These are phyloP conservation scores for Heliothis peltigera DNA, from an alignment of 2,888 invertebrate genomes.

Conservation along the genomic window DNA sequence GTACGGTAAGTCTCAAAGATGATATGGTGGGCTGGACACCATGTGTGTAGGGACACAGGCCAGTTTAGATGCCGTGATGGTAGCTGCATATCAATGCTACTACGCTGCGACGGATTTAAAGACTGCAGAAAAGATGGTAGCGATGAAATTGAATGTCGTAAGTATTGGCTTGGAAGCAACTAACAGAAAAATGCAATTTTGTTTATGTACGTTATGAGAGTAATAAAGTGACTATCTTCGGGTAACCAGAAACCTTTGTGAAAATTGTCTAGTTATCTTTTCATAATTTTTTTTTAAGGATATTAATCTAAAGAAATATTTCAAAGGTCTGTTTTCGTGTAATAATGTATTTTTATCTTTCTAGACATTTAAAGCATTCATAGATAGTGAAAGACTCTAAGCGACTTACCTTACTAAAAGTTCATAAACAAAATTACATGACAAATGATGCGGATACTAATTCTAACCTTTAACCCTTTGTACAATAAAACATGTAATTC, in stretches of 20 bases:
- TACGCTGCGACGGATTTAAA: conserved; percentile 93
- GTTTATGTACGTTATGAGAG: conserved; percentile 13
- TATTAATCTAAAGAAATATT: no score
- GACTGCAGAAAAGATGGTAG: conserved; percentile 92
- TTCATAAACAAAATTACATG: conserved; percentile 55
- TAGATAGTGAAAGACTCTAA: no score
- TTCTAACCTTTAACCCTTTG: conserved; percentile 59
- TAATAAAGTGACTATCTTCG: no score
- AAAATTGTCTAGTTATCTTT: no score
- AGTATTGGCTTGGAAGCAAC: conserved; percentile 74
- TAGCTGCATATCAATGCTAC: conserved; percentile 92
- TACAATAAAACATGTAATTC: conserved; percentile 57
- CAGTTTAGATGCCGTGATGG: conserved; percentile 93
- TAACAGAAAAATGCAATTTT: conserved; percentile 48
- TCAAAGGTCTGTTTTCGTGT: no score
- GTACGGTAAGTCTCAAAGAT: conserved; percentile 79
- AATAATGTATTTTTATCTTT: no score
- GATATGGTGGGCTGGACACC: conserved; percentile 77
- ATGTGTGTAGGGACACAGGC: conserved; percentile 85
- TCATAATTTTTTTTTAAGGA: no score
- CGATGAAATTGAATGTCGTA: conserved; percentile 92
- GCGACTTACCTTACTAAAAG: neutral
- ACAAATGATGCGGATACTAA: conserved; percentile 33
- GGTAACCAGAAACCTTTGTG: no score
- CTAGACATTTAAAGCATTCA: no score